These are phyloP conservation scores for Ferrisia virgata DNA, from an alignment of 2,888 invertebrate genomes.

Conservation along the genomic window DNA sequence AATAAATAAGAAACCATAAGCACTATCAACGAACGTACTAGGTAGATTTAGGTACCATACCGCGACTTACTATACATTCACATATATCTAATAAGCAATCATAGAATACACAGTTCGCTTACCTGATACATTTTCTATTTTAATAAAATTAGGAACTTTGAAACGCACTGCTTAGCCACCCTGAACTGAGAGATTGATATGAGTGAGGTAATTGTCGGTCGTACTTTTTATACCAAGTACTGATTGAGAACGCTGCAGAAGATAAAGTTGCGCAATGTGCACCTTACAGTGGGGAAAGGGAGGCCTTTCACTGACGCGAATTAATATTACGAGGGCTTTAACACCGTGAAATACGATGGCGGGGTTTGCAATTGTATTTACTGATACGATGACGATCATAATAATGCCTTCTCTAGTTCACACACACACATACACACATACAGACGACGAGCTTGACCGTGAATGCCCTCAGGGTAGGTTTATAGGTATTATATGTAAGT, in stretches of 20 bases:
- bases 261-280: slow-evolving; percentile 31
- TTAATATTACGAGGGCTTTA: slow-evolving; percentile 34
- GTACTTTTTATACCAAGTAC: slow-evolving; percentile 38
- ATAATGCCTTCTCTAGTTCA: neutral
- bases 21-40: too few species aligned
- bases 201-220: slow-evolving; percentile 32
- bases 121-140: slow-evolving; percentile 34
- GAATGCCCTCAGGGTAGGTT: slow-evolving; percentile 21
- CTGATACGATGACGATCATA: neutral
- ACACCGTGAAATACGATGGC: slow-evolving; percentile 12
- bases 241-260: slow-evolving; percentile 13
- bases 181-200: slow-evolving; percentile 37
- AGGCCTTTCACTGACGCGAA: slow-evolving; percentile 38
- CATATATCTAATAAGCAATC: neutral
- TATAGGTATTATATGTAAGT: neutral
- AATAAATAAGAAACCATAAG: too few species aligned
- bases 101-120: neutral
- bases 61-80: neutral
- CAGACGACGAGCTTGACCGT: slow-evolving; percentile 42
- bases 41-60: too few species aligned
- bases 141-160: slow-evolving; percentile 15
- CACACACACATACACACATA: too few species aligned
- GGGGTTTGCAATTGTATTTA: slow-evolving; percentile 13
- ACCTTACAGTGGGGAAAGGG: slow-evolving; percentile 33
- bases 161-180: slow-evolving; percentile 13